A percentile compares a stretch with the other conserved stretches of the same genome.
phyloP scores from a whole-genome alignment of 53 echinoderm and acorn worm species.

The Hippasteria phrygiana region DNA sequence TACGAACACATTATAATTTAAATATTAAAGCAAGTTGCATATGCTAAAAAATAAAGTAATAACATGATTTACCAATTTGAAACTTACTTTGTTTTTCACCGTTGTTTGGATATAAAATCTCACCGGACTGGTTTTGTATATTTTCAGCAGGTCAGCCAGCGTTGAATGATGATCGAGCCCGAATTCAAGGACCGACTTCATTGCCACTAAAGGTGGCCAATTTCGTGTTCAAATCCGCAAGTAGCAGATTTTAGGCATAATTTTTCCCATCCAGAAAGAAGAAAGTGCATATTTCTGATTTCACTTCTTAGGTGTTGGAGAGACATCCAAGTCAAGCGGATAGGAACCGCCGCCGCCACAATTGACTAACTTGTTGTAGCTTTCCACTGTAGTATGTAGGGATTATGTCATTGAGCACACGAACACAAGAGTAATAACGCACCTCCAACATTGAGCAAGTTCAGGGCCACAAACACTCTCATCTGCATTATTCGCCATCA shows the following conservation, averaged over 20 bases:
- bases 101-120: slow-evolving; percentile 4
- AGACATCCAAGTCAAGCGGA: neutral
- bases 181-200: neutral
- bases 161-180: neutral
- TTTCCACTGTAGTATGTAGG: too few relatives aligned
- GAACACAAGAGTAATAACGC: too few relatives aligned
- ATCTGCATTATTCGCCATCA: too few relatives aligned
- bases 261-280: slow-evolving; percentile 2
- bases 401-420: too few relatives aligned
- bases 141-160: neutral
- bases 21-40: too few relatives aligned
- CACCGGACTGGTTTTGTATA: neutral
- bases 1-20: too few relatives aligned
- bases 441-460: too few relatives aligned
- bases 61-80: neutral
- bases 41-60: neutral
- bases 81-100: neutral
- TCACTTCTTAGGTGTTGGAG: neutral
- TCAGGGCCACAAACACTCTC: too few relatives aligned
- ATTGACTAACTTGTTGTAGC: neutral
- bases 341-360: slow-evolving; percentile 6
- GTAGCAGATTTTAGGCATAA: neutral
- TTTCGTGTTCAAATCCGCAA: neutral
- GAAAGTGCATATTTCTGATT: neutral
- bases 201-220: slow-evolving; percentile 1